These are phyloP conservation scores for Florisuga fusca DNA, from an alignment of 2,797 vertebrate species.

Conservation along the genomic window DNA sequence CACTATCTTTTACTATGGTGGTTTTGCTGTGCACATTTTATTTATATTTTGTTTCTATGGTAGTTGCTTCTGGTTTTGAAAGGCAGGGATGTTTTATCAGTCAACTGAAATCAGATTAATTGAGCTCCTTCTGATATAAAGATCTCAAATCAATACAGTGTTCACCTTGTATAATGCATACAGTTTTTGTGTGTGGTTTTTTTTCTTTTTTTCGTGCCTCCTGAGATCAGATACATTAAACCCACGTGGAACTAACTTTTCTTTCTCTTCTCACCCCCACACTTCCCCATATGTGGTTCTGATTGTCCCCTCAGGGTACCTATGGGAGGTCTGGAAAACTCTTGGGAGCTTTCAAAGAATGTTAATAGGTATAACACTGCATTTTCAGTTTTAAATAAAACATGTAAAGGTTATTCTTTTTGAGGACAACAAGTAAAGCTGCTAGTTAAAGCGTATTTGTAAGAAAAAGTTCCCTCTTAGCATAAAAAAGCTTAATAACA, in stretches of 20 bases:
- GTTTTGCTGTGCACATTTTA: background rate
- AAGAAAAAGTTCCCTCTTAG: conserved; percentile 26
- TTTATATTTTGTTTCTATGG: conserved; percentile 12
- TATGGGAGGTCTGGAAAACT: conserved; percentile 28
- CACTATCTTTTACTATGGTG: background rate
- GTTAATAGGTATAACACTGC: conserved; percentile 55
- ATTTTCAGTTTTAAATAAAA: conserved; percentile 50
- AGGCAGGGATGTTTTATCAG: background rate
- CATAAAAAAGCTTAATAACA: conserved; percentile 42
- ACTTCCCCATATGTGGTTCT: conserved; percentile 41
- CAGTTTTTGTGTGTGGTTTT: background rate
- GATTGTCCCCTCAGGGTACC: conserved; percentile 43
- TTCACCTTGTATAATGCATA: conserved; percentile 31
- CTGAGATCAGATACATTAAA: conserved; percentile 42
- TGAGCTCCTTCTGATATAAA: conserved; percentile 35
- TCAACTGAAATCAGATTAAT: conserved; percentile 24
- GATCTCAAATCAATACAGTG: conserved; percentile 33
- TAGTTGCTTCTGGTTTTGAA: background rate
- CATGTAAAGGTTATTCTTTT: conserved; percentile 5
- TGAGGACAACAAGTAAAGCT: conserved; percentile 43
- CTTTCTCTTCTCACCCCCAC: conserved; percentile 60
- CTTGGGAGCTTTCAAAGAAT: conserved; percentile 59
- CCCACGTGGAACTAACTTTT: conserved; percentile 18
- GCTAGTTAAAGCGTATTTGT: conserved; percentile 18
- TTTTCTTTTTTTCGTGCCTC: background rate